Evolutionary conservation across 2,797 vertebrate genomes (phyloP), one percentile per base, ranked within the genome.

Genomic region (Muscicapa comitata): DNA sequence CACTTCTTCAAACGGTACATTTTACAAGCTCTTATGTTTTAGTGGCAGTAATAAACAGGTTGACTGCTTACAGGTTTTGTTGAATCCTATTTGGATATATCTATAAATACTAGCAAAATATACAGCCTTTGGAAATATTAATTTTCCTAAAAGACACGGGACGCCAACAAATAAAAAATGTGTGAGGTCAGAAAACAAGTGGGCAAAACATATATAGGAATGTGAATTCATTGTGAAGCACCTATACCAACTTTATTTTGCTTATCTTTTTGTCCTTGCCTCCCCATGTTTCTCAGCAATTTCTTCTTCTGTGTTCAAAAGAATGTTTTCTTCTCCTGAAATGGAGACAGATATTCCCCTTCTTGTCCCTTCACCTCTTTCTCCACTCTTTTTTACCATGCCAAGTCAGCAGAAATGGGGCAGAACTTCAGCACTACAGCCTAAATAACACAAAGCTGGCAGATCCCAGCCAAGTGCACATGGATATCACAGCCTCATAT

Each of bases 111-210:
- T 23, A 74, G 68, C 78, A 93, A 93, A 94, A 96, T 66, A 37
- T 13, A 79, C 43, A 95, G 74, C 57, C 70, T 87, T 77, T 93
- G 38, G 66, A 88, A 94, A 89, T 8, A 53, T 38, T 87, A 8
- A 9, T 62, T 73, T 85, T 86, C 71, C 66, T 85, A 78, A 94
- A 94, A 55, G 73, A 23, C 26, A 67, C 1, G 17, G 23, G 19
- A 79, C 17, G 43, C 43, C 17, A 35, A 58, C 17, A 55, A 54
- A 85, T 10, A 28, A 84, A 94, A 72, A 72, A 20, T 9, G 5
- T 1, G 6, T 37, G n/a, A 95, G 53, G 67, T 91, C 95, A 88
- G 93, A 95, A 94, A 95, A 88, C 47, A 87, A 92, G 75, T 8
- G 21, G 50, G 57, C 59, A 86, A 92, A 65, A 82, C 17, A 75